phyloP scores from a whole-genome alignment of 1,140 invertebrate genomes.

The silkworm (Bombyx mori) region ASM3026992v2 NC_085114.1:8385001-8385500 shows the following conservation, averaged over 20 bases:
- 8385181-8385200: slow-evolving; percentile 69
- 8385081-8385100: slow-evolving; percentile 46
- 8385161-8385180: slow-evolving; percentile 71
- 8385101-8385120: slow-evolving; percentile 67
- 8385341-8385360: slow-evolving; percentile 72
- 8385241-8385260: slow-evolving; percentile 67
- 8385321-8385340: slow-evolving; percentile 71
- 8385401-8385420: slow-evolving; percentile 71
- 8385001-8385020: slow-evolving; percentile 33
- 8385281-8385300: slow-evolving; percentile 66
- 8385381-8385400: slow-evolving; percentile 72
- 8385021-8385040: slow-evolving; percentile 57
- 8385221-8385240: slow-evolving; percentile 71
- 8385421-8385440: slow-evolving; percentile 57
- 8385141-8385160: slow-evolving; percentile 70
- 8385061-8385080: slow-evolving; percentile 53
- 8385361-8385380: slow-evolving; percentile 72
- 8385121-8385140: slow-evolving; percentile 63
- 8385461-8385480: slow-evolving; percentile 64
- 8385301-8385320: slow-evolving; percentile 70
- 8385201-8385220: slow-evolving; percentile 68
- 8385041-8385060: slow-evolving; percentile 66
- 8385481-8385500: slow-evolving; percentile 69
- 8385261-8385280: slow-evolving; percentile 71
- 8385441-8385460: slow-evolving; percentile 56